Percentiles rank a stretch among this genome's conserved stretches.
phyloP scores from a whole-genome alignment of 2,113 vertebrate species.

The Lanius ludovicianus region DNA sequence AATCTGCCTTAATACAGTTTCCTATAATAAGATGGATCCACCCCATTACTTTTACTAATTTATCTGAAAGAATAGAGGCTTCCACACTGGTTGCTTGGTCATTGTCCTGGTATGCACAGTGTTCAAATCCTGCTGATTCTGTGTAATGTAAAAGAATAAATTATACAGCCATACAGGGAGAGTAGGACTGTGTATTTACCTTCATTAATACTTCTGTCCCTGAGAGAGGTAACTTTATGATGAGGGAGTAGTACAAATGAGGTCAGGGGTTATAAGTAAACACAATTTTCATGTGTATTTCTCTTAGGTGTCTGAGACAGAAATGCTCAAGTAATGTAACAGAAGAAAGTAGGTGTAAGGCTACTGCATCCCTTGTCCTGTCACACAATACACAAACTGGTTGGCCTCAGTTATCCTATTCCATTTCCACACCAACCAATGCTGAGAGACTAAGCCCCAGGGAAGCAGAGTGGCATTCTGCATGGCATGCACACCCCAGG shows the following conservation, averaged over 20 bases:
- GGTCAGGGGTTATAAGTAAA: not conserved
- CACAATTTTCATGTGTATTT: not conserved
- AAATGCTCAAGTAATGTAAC: not conserved
- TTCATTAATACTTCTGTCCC: not conserved
- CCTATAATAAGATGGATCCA: slow-evolving; percentile 45
- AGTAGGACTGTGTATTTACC: not conserved
- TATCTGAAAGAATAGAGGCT: slow-evolving; percentile 43
- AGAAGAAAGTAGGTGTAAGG: not conserved
- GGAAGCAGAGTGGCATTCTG: not conserved
- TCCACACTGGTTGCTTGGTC: not conserved
- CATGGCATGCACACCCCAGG: fast-evolving
- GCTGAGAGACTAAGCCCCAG: not conserved
- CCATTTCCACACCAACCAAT: not conserved
- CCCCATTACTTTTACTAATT: slow-evolving; percentile 50
- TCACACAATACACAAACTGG: not conserved
- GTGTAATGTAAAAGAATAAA: not conserved
- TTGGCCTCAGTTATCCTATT: not conserved
- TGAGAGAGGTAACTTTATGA: not conserved
- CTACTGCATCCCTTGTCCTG: not conserved
- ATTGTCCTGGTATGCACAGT: not conserved
- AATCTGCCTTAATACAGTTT: slow-evolving; percentile 34
- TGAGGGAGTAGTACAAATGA: not conserved
- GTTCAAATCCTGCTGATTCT: slow-evolving; percentile 9
- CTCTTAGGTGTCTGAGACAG: not conserved
- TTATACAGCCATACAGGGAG: not conserved